These are phyloP conservation scores for Antigone vipio DNA, from an alignment of 2,113 vertebrate genomes.

Conservation along the genomic window DNA sequence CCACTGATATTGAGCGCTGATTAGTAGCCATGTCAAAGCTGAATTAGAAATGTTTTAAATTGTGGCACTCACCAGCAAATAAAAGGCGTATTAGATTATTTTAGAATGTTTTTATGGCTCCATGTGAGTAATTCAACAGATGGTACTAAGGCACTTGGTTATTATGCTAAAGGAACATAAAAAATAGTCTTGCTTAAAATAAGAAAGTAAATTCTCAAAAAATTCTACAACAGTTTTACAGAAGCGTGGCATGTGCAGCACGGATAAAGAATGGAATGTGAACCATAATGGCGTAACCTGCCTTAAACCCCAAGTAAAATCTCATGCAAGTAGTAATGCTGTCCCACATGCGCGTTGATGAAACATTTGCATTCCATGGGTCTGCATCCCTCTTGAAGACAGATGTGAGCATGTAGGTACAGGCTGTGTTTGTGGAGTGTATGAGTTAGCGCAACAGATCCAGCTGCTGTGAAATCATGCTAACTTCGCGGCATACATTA, in stretches of 20 bases:
- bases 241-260: neutral
- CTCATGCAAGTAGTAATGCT: neutral
- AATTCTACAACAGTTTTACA: neutral
- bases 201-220: neutral
- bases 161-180: neutral
- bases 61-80: neutral
- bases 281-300: neutral
- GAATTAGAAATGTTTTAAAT: neutral
- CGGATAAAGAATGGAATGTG: neutral
- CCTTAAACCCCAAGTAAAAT: neutral
- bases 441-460: neutral
- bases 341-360: neutral
- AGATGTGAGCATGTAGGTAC: neutral
- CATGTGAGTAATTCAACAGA: conserved; percentile 26
- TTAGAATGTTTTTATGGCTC: conserved; percentile 30
- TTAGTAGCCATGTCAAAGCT: neutral
- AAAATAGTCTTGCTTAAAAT: conserved; percentile 22
- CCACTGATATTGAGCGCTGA: neutral
- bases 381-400: neutral
- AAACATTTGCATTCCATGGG: neutral
- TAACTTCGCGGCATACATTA: conserved; percentile 20
- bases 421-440: neutral
- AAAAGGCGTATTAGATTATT: conserved; percentile 25
- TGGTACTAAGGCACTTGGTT: conserved; percentile 39
- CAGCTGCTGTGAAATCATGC: conserved; percentile 25